Evolutionary conservation across 2,113 vertebrate genomes (phyloP).

Genomic region (Peromyscus polionotus): DNA sequence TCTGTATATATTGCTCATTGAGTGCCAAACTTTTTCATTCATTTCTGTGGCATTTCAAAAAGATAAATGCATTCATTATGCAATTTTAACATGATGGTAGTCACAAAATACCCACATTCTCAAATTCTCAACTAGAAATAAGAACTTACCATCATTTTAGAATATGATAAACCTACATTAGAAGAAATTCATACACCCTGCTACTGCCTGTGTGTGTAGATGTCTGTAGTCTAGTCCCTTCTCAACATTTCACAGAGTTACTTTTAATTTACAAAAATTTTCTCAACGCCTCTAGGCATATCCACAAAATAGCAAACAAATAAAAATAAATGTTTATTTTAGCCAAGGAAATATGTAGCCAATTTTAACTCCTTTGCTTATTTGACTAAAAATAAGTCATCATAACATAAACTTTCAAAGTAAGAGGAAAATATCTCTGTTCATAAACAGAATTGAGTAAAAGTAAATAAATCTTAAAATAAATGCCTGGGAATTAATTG

Average conservation of each 20-base stretch:
- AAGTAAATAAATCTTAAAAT: background rate
- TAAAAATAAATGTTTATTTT: constrained; percentile 69
- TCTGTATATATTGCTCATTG: background rate
- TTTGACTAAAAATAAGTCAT: constrained; percentile 57
- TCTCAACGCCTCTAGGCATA: constrained; percentile 1
- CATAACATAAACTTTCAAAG: constrained; percentile 33
- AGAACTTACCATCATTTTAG: constrained; percentile 1
- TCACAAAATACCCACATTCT: background rate
- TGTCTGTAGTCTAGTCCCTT: constrained; percentile 13
- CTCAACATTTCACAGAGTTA: constrained; percentile 21
- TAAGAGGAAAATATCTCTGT: background rate
- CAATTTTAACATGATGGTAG: background rate
- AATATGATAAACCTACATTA: background rate
- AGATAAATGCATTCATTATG: background rate
- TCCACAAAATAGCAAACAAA: constrained; percentile 69
- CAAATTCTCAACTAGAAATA: background rate
- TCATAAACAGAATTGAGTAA: background rate
- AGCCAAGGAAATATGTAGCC: constrained; percentile 28
- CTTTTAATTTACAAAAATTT: constrained; percentile 61
- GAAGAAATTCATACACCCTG: background rate
- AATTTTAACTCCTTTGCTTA: constrained; percentile 42
- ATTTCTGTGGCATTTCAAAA: background rate
- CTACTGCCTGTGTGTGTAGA: background rate
- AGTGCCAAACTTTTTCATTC: background rate
- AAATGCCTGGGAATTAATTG: background rate